Evolutionary conservation across 2,113 vertebrate species (phyloP), one percentile per base, ranked within the genome.

Genomic region (Etheostoma cragini): DNA sequence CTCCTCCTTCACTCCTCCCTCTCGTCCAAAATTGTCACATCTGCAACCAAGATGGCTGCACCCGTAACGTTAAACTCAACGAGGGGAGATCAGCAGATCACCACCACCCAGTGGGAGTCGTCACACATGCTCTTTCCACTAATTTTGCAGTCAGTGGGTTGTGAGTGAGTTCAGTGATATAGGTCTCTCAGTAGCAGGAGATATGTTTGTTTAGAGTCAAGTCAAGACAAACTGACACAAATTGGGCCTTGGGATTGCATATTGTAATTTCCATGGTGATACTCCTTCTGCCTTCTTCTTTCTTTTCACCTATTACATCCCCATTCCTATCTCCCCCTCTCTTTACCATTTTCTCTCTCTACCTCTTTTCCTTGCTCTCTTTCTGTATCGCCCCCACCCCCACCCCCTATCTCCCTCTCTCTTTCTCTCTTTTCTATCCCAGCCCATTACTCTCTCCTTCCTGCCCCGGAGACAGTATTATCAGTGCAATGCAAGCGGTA

Each of bases 381-480:
- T n/a, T 33, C 62, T 53, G 16, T 70, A 38, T 72, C 42, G 65
- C 42, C 35, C 56, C 71, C 30, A 26, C 24, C 26, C 54, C 68
- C 35, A 19, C 50, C 52, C 21, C 79, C 53, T 76, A 64, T 85
- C 86, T 62, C 47, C 42, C 49, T 58, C 65, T 62, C 66, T 85
- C 84, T 86, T 69, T 80, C 81, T 75, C 62, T 72, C 68, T 76
- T 73, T 84, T 87, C 80, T 76, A 70, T 75, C 68, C 91, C 56
- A 66, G 68, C 82, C 87, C 80, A 82, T 93, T 88, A 82, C 86
- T 88, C 82, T 77, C 50, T 74, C 30, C 87, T 64, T 68, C 67
- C 53, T 88, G 76, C 84, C 82, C 84, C 24, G 81, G 84, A 86
- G 88, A 88, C 85, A 49, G 84, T 78, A 91, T 93, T 93, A 94